A percentile compares a stretch with the other conserved stretches of the same genome.
Evolutionary conservation across 2,888 invertebrate species (phyloP).

Genomic region (Spodoptera picta): DNA sequence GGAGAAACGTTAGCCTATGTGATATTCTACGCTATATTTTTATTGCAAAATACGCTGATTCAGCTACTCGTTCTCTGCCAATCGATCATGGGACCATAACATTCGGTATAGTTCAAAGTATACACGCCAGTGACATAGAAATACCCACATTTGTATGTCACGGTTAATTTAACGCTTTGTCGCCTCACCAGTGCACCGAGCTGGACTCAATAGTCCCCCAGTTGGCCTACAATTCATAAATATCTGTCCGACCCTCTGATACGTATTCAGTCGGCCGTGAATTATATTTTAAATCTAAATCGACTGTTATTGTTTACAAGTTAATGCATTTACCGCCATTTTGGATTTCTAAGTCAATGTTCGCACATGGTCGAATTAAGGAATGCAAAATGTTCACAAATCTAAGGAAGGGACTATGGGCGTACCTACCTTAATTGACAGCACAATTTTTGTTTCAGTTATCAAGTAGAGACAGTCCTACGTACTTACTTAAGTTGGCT

Average conservation of each 20-base stretch:
- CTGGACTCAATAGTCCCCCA: constrained; percentile 33
- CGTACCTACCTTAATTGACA: no score
- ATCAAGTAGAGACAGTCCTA: no score
- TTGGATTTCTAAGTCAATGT: background rate
- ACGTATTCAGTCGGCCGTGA: constrained; percentile 33
- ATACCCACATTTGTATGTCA: constrained; percentile 38
- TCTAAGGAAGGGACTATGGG: no score
- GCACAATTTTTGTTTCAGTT: no score
- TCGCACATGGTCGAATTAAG: no score
- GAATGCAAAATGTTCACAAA: no score
- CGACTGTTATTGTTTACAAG: constrained; percentile 7
- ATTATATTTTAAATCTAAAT: constrained; percentile 28
- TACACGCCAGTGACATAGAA: constrained; percentile 27
- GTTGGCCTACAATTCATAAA: constrained; percentile 48
- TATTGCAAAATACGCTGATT: no score
- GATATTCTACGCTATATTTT: no score
- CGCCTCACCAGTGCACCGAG: constrained; percentile 22
- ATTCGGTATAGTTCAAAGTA: constrained; percentile 22
- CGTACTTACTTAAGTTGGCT: no score
- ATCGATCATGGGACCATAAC: background rate
- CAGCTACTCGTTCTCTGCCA: no score
- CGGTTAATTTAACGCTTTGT: constrained; percentile 47
- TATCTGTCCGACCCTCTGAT: constrained; percentile 35
- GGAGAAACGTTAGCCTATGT: no score
- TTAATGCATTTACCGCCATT: background rate